Percentiles rank a stretch among this genome's conserved stretches.
These are phyloP conservation scores for Carassius carassius DNA, from an alignment of 2,113 vertebrate genomes.

Conservation along the genomic window DNA sequence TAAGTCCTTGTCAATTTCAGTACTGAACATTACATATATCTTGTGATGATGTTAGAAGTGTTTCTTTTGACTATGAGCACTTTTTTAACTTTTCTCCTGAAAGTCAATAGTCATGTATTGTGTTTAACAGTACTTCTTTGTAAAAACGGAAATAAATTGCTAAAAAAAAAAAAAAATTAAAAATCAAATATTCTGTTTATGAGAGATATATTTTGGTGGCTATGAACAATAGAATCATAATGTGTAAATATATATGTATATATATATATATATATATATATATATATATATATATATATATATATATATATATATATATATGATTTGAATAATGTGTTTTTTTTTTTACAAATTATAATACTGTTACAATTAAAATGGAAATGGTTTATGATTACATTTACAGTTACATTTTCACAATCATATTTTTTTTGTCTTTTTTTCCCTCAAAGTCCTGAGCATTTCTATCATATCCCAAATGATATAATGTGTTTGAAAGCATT, in stretches of 20 bases:
- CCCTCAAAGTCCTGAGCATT: too few relatives aligned
- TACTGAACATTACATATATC: not conserved
- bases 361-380: too few relatives aligned
- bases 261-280: too few relatives aligned
- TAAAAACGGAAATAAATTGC: not conserved
- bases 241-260: not conserved
- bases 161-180: not conserved
- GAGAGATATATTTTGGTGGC: not conserved
- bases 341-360: too few relatives aligned
- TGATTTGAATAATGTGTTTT: too few relatives aligned
- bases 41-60: not conserved
- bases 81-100: not conserved
- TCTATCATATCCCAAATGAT: too few relatives aligned
- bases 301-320: too few relatives aligned
- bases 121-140: not conserved
- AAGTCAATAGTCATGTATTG: not conserved
- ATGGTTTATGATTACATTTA: too few relatives aligned
- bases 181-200: not conserved
- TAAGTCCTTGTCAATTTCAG: not conserved
- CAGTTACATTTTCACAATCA: too few relatives aligned
- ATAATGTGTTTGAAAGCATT: too few relatives aligned
- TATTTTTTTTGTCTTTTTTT: too few relatives aligned
- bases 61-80: slow-evolving; percentile 4
- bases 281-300: too few relatives aligned
- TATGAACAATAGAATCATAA: not conserved